Percentiles rank a stretch among this genome's conserved stretches.
Conservation (phyloP, 2,888 invertebrate species). For the Agrochola macilenta region DNA sequence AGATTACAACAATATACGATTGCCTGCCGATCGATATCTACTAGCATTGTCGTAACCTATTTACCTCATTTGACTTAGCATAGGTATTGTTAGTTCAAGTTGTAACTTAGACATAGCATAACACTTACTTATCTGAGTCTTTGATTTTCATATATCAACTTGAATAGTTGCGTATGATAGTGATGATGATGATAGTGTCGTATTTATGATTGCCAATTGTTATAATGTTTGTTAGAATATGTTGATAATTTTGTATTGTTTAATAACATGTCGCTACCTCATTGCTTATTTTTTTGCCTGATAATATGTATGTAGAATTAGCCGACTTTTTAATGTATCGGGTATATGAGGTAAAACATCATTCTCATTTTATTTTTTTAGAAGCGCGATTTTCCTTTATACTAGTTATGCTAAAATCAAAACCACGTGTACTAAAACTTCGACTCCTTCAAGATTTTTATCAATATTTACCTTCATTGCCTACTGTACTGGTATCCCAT, state of each 20-base stretch:
- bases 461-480: slow-evolving; percentile 30
- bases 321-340: not conserved
- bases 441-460: not conserved
- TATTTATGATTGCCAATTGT: not conserved
- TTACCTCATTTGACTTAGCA: slow-evolving; percentile 49
- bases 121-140: slow-evolving; percentile 25
- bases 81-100: slow-evolving; percentile 44
- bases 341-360: no score
- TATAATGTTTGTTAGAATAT: not conserved
- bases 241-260: slow-evolving; percentile 7
- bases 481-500: slow-evolving; percentile 53
- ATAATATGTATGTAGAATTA: slow-evolving; percentile 7
- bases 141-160: slow-evolving; percentile 25
- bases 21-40: slow-evolving; percentile 50
- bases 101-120: slow-evolving; percentile 36
- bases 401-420: not conserved
- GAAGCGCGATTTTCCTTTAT: not conserved
- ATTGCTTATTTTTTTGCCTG: slow-evolving; percentile 30
- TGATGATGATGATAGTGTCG: slow-evolving; percentile 6
- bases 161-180: slow-evolving; percentile 15
- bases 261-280: slow-evolving; percentile 10
- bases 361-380: no score
- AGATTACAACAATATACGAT: slow-evolving; percentile 54
- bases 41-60: slow-evolving; percentile 50
- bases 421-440: not conserved